Conservation (phyloP, 2,113 vertebrate species). For the Thamnaconus septentrionalis region DNA sequence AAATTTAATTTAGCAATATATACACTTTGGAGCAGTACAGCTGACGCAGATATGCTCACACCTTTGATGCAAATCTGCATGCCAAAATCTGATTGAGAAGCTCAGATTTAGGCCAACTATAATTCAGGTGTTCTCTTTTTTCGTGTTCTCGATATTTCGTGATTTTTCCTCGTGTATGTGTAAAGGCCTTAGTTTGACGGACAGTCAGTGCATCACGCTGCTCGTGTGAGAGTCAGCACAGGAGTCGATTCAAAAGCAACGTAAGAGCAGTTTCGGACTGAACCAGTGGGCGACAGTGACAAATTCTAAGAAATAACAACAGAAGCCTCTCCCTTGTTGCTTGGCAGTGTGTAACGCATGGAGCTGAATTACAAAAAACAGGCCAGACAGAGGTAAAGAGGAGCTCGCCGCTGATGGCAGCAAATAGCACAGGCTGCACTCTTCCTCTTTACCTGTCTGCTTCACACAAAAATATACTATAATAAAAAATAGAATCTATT, state of each 20-base stretch:
- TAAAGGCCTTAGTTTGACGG: slow-evolving; percentile 36
- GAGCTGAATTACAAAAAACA: slow-evolving; percentile 76
- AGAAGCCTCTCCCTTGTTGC: slow-evolving; percentile 68
- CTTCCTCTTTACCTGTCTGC: slow-evolving; percentile 65
- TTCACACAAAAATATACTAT: slow-evolving; percentile 77
- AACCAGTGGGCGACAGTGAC: slow-evolving; percentile 58
- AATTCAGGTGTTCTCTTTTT: too few species aligned
- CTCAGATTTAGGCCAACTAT: too few species aligned
- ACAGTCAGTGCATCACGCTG: slow-evolving; percentile 19
- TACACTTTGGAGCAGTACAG: too few species aligned
- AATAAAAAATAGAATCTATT: slow-evolving; percentile 78
- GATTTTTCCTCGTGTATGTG: slow-evolving; percentile 3
- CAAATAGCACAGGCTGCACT: slow-evolving; percentile 48
- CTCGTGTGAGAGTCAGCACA: slow-evolving; percentile 19
- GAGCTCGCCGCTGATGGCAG: slow-evolving; percentile 47
- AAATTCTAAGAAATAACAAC: slow-evolving; percentile 38
- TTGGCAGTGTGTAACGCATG: slow-evolving; percentile 81
- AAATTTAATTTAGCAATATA: too few species aligned
- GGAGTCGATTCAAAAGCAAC: slow-evolving; percentile 19
- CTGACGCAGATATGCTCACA: too few species aligned
- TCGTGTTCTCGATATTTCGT: slow-evolving; percentile 1
- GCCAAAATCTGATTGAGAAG: too few species aligned
- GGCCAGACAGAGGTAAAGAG: slow-evolving; percentile 61
- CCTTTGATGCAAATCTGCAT: too few species aligned
- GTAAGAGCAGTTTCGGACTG: slow-evolving; percentile 42